phyloP scores from a whole-genome alignment of 2,113 vertebrate genomes.

The Hyaena hyaena region DNA sequence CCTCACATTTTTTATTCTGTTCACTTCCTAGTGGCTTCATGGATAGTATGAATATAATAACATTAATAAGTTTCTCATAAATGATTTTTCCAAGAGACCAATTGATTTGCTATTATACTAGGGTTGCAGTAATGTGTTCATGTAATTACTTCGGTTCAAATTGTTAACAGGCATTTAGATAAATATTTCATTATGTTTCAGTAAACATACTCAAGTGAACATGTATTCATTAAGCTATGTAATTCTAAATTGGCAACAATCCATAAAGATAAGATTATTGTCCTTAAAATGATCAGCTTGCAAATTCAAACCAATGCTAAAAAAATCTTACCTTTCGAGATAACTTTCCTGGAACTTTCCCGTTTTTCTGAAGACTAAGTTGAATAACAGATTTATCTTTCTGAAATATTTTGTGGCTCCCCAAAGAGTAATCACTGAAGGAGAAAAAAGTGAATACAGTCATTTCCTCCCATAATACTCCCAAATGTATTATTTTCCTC shows the following conservation, averaged over 20 bases:
- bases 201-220: constrained; percentile 19
- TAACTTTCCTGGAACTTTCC: constrained; percentile 43
- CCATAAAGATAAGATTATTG: not conserved
- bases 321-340: constrained; percentile 77
- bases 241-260: not conserved
- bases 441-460: constrained; percentile 8
- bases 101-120: not conserved
- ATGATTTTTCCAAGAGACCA: constrained; percentile 11
- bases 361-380: constrained; percentile 71
- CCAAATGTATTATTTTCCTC: not conserved
- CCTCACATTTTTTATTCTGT: not conserved
- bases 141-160: not conserved
- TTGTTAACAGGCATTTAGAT: constrained; percentile 27
- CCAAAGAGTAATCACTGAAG: constrained; percentile 77
- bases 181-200: constrained; percentile 48
- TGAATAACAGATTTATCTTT: constrained; percentile 78
- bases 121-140: not conserved
- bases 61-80: not conserved
- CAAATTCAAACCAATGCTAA: not conserved
- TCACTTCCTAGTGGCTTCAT: not conserved
- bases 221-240: not conserved
- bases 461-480: not conserved
- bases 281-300: not conserved
- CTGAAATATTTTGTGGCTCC: constrained; percentile 82
- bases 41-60: not conserved